phyloP scores from a whole-genome alignment of 2,113 vertebrate genomes.

The Seriola rivoliana region DNA sequence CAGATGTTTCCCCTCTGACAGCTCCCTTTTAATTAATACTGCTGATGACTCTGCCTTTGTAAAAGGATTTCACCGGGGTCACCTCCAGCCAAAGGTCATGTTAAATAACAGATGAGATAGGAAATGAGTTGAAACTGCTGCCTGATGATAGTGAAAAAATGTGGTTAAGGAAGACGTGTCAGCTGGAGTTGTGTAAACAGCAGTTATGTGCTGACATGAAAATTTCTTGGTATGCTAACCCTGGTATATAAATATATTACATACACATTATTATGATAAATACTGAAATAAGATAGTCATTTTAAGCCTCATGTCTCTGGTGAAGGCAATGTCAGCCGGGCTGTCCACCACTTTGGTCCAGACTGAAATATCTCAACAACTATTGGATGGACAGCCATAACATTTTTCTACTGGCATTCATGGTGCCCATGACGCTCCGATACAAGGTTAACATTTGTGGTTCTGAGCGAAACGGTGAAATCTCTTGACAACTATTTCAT shows the following conservation, averaged over 20 bases:
- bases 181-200: background rate
- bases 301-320: no score
- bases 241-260: background rate
- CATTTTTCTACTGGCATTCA: no score
- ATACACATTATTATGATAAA: background rate
- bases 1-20: background rate
- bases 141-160: background rate
- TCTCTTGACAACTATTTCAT: no score
- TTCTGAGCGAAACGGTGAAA: no score
- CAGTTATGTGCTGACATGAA: background rate
- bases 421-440: no score
- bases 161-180: background rate
- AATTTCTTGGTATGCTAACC: background rate
- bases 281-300: background rate
- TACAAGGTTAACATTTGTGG: no score
- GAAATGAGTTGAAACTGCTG: background rate
- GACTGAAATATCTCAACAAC: no score
- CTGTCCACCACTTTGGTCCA: no score
- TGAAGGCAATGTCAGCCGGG: no score
- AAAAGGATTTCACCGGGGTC: constrained; percentile 32
- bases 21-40: constrained; percentile 22
- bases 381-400: background rate
- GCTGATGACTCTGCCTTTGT: constrained; percentile 37
- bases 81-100: constrained; percentile 37
- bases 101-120: constrained; percentile 36